phyloP scores from a whole-genome alignment of 2,113 vertebrate genomes.

The Camelus bactrianus region DNA sequence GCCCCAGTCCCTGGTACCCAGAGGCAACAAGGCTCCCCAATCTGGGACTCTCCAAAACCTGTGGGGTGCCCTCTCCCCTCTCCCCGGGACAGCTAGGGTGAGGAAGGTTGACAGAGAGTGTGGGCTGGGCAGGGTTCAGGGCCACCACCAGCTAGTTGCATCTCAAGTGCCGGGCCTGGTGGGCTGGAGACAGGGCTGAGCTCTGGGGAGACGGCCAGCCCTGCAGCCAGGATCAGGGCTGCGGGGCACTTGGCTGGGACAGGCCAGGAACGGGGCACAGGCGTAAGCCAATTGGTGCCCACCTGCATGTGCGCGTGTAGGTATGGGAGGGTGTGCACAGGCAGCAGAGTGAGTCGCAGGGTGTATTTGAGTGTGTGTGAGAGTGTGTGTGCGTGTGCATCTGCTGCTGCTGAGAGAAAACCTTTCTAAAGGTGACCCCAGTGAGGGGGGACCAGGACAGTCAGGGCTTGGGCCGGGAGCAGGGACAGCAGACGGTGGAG shows the following conservation, averaged over 20 bases:
- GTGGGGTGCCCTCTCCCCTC: neutral
- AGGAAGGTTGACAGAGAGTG: neutral
- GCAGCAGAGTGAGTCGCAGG: neutral
- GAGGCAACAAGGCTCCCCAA: neutral
- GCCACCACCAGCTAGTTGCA: too few species aligned
- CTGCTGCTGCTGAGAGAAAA: neutral
- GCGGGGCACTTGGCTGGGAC: too few species aligned
- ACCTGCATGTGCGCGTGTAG: too few species aligned
- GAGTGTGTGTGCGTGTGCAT: neutral
- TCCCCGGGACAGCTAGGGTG: neutral
- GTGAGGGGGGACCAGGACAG: fast-evolving
- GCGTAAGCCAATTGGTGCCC: too few species aligned
- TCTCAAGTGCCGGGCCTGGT: neutral
- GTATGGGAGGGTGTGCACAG: neutral
- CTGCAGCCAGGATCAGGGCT: fast-evolving
- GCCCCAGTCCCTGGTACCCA: neutral
- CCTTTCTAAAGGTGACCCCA: neutral
- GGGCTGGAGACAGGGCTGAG: too few species aligned
- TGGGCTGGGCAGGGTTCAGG: neutral
- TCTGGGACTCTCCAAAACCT: neutral
- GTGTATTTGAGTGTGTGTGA: neutral
- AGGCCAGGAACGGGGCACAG: too few species aligned
- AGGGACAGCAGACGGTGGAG: fast-evolving
- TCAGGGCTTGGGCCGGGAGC: neutral
- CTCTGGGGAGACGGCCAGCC: neutral